Base-by-base conservation (phyloP, 2,888 invertebrate species). In the Rhodophaea formosa region DNA sequence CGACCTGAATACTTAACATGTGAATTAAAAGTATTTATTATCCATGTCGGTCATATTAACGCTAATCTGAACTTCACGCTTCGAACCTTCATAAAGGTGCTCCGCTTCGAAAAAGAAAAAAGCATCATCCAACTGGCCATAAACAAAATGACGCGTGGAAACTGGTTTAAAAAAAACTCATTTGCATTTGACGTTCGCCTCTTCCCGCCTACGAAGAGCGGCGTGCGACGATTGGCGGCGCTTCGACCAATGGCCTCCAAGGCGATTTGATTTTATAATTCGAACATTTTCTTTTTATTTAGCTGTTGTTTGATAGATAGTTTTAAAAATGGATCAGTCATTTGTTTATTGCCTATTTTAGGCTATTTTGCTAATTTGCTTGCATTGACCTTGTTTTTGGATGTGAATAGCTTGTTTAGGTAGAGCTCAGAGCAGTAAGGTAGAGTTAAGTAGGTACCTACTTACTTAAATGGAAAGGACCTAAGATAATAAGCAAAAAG, bases 181-280 rank as follows among this genome's bases (percentile, higher is more conserved):
- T 88, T 89, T 87, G 83, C 88, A 87, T 88, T 70, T 85, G 86
- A 84, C 86, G 84, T 84, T 84, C 79, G 84, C 84, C 86, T 82
- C 84, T 88, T 88, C 86, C 89, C 89, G 89, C 88, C 89, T 87
- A 79, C 84, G 65, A 61, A 61, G 69, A 62, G 65, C 43, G 65
- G 64, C 61, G 75, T 65, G 65, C 74, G 64, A 68, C 72, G 66
- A 87, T 90, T 89, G 88, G 89, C 64, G 68, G 70, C 43, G 57
- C 62, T 62, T 54, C 66, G 66, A 61, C 89, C 88, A 88, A 89
- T 86, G 70, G 74, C 65, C 68, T 68, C 65, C 67, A 60, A 69
- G 64, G 65, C 63, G 68, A 65, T 67, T 68, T 72, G 67, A 72
- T 74, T 82, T 84, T 75, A 77, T 74, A 79, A 74, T 75, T 51